These are phyloP conservation scores for Agonum fuliginosum DNA, from an alignment of 2,888 invertebrate genomes.

Conservation along the genomic window DNA sequence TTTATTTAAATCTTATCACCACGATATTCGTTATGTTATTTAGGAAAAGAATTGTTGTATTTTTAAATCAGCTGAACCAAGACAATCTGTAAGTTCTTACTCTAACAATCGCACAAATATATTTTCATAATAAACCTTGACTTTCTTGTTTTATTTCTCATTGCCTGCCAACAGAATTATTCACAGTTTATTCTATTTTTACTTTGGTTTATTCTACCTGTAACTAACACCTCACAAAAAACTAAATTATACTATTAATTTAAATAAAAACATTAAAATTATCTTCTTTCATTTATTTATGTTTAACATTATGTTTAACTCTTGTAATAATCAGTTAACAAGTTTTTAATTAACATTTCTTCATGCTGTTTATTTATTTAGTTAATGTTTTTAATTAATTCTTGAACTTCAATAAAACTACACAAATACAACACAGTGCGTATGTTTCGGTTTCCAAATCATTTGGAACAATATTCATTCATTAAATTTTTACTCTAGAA, in stretches of 20 bases:
- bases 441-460: neutral
- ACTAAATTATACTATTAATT: too few relatives aligned
- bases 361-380: slow-evolving; percentile 13
- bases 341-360: slow-evolving; percentile 10
- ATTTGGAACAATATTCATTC: neutral
- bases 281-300: slow-evolving; percentile 2
- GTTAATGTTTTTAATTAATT: slow-evolving; percentile 4
- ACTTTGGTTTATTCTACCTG: too few relatives aligned
- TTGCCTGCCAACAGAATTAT: slow-evolving; percentile 14
- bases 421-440: neutral
- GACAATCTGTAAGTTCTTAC: slow-evolving; percentile 53
- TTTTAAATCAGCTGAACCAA: slow-evolving; percentile 39
- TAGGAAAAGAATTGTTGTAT: slow-evolving; percentile 36
- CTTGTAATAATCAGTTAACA: too few relatives aligned
- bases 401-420: too few relatives aligned
- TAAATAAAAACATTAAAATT: neutral
- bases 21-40: slow-evolving; percentile 24
- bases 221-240: too few relatives aligned
- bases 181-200: neutral
- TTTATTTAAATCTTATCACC: slow-evolving; percentile 44
- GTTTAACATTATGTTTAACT: slow-evolving; percentile 23
- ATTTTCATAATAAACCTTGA: slow-evolving; percentile 56
- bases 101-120: slow-evolving; percentile 58
- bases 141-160: slow-evolving; percentile 48
- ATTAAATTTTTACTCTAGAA: slow-evolving; percentile 1